These are phyloP conservation scores for Saturnia pavonia DNA, from an alignment of 2,888 invertebrate species.

Conservation along the genomic window DNA sequence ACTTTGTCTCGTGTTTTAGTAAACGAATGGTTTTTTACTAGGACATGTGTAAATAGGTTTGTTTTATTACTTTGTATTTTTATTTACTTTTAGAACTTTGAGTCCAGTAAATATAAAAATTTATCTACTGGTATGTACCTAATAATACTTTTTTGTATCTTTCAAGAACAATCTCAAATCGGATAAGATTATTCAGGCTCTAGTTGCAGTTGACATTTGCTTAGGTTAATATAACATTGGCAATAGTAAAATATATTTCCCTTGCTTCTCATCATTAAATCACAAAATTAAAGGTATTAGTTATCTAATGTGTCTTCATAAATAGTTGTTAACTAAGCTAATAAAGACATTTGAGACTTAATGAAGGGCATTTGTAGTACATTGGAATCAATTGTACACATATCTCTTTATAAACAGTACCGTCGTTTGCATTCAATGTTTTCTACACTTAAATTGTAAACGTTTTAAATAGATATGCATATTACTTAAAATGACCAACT, in stretches of 20 bases:
- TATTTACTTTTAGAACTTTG: not conserved
- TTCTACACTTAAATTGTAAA: not conserved
- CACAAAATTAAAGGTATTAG: not conserved
- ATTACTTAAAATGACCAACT: conserved; percentile 23
- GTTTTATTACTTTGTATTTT: not conserved
- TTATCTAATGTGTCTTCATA: not conserved
- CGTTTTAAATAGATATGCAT: conserved; percentile 20
- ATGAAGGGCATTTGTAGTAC: not conserved
- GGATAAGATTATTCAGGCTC: not conserved
- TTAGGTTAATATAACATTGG: too few relatives aligned
- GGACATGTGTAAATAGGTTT: not conserved
- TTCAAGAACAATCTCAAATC: not conserved
- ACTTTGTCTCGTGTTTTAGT: not conserved
- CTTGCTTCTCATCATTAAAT: too few relatives aligned
- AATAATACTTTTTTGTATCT: not conserved
- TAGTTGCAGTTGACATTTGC: too few relatives aligned
- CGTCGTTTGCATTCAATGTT: not conserved
- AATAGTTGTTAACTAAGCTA: not conserved
- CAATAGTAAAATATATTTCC: too few relatives aligned
- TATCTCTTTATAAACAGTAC: not conserved
- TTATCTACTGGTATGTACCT: too few relatives aligned
- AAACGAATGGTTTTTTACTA: not conserved
- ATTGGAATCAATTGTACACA: conserved; percentile 3
- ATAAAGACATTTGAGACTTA: not conserved
- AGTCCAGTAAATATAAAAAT: not conserved